Evolutionary conservation across 1,140 invertebrate genomes (phyloP).

Genomic region (Sarcophaga peregrina): DNA sequence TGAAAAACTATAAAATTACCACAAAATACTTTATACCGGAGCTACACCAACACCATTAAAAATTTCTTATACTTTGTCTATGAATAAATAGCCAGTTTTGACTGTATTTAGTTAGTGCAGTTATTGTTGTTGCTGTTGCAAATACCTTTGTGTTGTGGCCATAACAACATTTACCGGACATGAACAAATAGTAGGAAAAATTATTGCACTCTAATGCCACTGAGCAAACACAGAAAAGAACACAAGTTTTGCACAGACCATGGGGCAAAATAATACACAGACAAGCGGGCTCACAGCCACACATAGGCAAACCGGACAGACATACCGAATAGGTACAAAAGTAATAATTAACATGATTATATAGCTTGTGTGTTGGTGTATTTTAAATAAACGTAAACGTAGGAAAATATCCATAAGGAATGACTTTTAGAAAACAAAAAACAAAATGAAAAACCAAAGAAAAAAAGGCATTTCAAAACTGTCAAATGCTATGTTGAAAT

Average conservation of each 20-base stretch:
- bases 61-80: no score
- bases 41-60: no score
- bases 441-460: no score
- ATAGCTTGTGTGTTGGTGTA: neutral
- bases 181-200: neutral
- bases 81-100: neutral
- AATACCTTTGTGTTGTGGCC: neutral
- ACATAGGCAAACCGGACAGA: neutral
- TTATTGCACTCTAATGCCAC: neutral
- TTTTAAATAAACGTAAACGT: neutral
- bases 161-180: neutral
- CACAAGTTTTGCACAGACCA: no score
- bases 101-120: neutral
- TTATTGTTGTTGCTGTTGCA: neutral
- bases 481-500: neutral
- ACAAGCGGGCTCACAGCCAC: neutral
- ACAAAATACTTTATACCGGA: neutral
- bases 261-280: neutral
- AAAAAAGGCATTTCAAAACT: neutral
- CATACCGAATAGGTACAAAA: neutral
- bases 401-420: neutral
- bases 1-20: slow-evolving; percentile 3
- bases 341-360: slow-evolving; percentile 27
- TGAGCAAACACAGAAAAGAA: neutral
- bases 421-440: neutral